phyloP scores from a whole-genome alignment of 2,113 vertebrate species.

The Leucosticte australis region DNA sequence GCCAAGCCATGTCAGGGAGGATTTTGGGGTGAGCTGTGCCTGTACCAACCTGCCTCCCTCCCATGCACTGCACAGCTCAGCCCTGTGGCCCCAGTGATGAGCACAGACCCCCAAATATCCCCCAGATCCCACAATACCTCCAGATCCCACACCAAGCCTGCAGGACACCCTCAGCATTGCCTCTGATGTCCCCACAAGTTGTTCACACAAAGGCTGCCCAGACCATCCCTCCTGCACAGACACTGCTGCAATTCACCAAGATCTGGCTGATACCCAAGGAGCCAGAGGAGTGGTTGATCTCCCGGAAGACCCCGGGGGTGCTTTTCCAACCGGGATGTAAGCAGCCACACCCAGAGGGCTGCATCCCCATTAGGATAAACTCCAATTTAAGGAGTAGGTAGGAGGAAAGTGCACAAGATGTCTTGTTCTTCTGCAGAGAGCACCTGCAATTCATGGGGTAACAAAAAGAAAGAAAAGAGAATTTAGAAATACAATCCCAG shows the following conservation, averaged over 20 bases:
- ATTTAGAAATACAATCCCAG: neutral
- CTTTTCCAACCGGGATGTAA: neutral
- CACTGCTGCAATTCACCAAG: neutral
- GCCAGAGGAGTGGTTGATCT: neutral
- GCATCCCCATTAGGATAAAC: neutral
- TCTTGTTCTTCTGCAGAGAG: neutral
- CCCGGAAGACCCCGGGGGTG: neutral
- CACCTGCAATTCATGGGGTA: fast-evolving
- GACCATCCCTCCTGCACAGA: neutral
- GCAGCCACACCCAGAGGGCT: neutral
- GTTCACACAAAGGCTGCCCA: neutral
- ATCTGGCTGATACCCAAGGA: neutral
- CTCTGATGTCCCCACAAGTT: fast-evolving
- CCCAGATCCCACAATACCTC: neutral
- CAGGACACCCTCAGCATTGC: neutral
- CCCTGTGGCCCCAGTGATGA: neutral
- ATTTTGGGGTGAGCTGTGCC: neutral
- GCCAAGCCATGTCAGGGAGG: fast-evolving
- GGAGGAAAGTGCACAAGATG: neutral
- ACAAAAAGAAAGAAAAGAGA: neutral
- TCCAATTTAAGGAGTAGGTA: neutral
- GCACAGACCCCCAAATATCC: neutral
- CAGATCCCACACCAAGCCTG: fast-evolving
- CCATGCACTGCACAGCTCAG: neutral
- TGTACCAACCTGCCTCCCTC: neutral